phyloP scores from a whole-genome alignment of 37 sponge, comb jelly and placozoan species.

The Chondrilla cf. caribensis region DNA sequence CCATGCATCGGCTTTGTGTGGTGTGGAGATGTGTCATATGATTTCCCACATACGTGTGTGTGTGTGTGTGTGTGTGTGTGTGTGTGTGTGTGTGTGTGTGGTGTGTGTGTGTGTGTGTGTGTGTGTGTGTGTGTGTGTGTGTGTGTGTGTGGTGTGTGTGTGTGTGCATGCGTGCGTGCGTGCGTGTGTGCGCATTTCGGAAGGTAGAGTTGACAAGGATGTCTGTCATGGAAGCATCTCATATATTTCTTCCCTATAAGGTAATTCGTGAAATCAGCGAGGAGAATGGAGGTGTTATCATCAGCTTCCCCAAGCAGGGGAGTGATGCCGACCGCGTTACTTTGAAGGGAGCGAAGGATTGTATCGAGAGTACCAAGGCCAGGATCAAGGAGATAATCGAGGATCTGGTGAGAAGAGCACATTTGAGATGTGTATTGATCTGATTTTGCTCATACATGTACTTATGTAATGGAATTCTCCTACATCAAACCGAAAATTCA shows the following conservation, averaged over 20 bases:
- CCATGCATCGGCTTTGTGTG: neutral
- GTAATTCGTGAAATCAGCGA: constrained; percentile 78
- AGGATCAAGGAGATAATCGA: constrained; percentile 70
- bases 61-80: neutral
- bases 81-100: neutral
- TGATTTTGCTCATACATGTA: no score
- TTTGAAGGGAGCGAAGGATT: constrained; percentile 79
- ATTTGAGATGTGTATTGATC: no score
- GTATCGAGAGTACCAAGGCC: constrained; percentile 70
- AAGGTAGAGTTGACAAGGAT: no score
- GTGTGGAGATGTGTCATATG: neutral
- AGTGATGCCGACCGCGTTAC: constrained; percentile 64
- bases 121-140: no score
- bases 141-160: no score
- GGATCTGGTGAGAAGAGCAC: constrained; percentile 71
- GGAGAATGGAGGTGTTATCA: constrained; percentile 78
- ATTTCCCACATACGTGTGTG: neutral
- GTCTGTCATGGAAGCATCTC: no score
- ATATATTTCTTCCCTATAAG: no score
- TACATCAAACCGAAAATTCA: no score
- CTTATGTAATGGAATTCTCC: no score
- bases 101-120: no score
- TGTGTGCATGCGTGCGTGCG: no score
- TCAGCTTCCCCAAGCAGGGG: constrained; percentile 73
- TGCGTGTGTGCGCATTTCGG: no score